phyloP scores from a whole-genome alignment of 2,113 vertebrate genomes.

The Castor canadensis region DNA sequence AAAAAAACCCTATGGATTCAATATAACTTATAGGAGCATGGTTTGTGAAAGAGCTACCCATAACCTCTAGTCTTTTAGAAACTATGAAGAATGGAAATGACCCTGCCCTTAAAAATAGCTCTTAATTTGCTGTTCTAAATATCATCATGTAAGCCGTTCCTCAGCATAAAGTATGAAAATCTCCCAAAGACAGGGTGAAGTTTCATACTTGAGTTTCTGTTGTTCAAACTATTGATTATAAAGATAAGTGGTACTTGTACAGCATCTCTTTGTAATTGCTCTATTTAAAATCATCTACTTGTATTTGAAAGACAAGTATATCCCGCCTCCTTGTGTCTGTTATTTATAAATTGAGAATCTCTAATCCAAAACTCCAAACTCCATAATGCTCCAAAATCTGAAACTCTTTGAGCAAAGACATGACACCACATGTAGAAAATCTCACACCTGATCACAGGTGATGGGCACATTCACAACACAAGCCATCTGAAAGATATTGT shows the following conservation, averaged over 20 bases:
- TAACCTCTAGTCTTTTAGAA: background rate
- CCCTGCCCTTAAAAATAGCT: slow-evolving; percentile 28
- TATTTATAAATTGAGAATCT: background rate
- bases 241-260: background rate
- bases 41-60: background rate
- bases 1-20: slow-evolving; percentile 50
- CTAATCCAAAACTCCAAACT: background rate
- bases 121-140: slow-evolving; percentile 29
- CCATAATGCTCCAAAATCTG: background rate
- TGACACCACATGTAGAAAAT: background rate
- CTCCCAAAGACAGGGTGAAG: background rate
- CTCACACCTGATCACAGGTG: background rate
- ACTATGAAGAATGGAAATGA: slow-evolving; percentile 15
- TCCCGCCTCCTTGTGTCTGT: background rate
- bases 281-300: background rate
- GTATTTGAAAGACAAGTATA: background rate
- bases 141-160: background rate
- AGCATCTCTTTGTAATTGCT: background rate
- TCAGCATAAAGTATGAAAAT: background rate
- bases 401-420: background rate
- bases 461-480: background rate
- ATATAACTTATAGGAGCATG: background rate
- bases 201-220: background rate
- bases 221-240: background rate
- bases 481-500: background rate